Evolutionary conservation across 92 coral and sea anemone genomes (phyloP), one percentile per base, ranked within the genome.

Genomic region (Umimayanthus kanabou): DNA sequence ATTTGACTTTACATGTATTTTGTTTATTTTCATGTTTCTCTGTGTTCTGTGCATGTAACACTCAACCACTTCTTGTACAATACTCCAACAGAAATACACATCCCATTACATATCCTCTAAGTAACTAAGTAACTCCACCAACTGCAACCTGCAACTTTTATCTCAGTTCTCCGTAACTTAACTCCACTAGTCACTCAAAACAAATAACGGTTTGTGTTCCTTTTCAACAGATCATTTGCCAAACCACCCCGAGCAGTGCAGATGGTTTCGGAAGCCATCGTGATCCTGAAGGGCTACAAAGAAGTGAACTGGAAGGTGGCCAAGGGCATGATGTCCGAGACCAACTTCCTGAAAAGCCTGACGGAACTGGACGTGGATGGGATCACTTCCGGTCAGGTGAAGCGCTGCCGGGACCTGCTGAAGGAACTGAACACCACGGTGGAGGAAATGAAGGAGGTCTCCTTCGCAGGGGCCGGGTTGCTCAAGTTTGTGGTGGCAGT

Each of bases 301-400:
- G 99, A 97, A 47, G 90, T 97, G 43, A 93, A 94, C 1, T 97
- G 99, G 99, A 97, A 97, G 66, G 93, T 94, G 5, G 99, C 99
- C 64, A 97, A 97, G 89, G 99, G 96, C 30, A 97, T 97, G 99
- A 97, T 97, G 99, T 96, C 99, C 11, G 99, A 97, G 83, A 98
- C 97, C 26, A 97, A 97, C 92, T 97, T 97, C 96, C 92, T 97
- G 85, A 97, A 92, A 89, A 91, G 94, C 55, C 77, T 97, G 86
- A 96, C 98, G 50, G 99, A 97, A 65, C 91, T 97, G 93, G 99
- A 97, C 73, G 99, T 97, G 5, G 99, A 97, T 78, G 98, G 98
- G 16, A 97, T 97, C 55, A 95, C 98, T 9, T 77, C 86, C 14
- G 88, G 93, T 6, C 99, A 94, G 91, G 99, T 97, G 57, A 93